Base-by-base conservation (phyloP, 2,888 invertebrate species). In the Tromatobia lineatoria region DNA sequence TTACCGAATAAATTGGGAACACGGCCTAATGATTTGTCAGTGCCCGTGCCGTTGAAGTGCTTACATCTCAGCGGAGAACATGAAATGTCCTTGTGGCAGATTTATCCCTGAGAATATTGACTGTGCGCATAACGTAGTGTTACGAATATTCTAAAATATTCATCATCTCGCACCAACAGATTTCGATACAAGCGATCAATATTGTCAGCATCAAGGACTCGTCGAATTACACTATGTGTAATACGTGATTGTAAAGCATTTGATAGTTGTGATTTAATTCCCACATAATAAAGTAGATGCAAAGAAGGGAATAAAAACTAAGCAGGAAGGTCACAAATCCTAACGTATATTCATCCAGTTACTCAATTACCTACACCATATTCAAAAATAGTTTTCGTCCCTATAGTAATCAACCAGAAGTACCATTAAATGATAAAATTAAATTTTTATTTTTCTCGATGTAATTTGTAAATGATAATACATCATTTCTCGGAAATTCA, bases 61-160 rank as follows among this genome's bases (percentile, higher is more conserved):
- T 25, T 13, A 13, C 13, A 57, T 6, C 57, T 50, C 18, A 15
- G 50, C 7, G 18, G 50, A 1, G 18, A n/a, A 4, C 50, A 50
- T 50, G 18, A 8, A n/a, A 18, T 7, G 18, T 50, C 8, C 50
- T 8, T 18, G 18, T 18, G 50, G 50, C 18, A 2, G 6, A 18
- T 50, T n/a, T 18, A 18, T 18, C 50, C 50, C 4, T 10, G 38
- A 50, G 18, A 50, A 50, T 7, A 50, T 45, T n/a, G 25, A 23
- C 23, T 23, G 18, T 7, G 15, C 25, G 29, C 8, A 13, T 42
- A n/a, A 47, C 25, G 25, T 52, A 29, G 38, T 38, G 54, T 8
- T 34, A 70, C 54, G 38, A 52, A 70, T 70, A 54, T 38, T 57
- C 25, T 23, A 59, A 73, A 59, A 59, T 42, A 57, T 57, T 29